phyloP scores from a whole-genome alignment of 2,113 vertebrate species.

The Actenoides lindsayi region DNA sequence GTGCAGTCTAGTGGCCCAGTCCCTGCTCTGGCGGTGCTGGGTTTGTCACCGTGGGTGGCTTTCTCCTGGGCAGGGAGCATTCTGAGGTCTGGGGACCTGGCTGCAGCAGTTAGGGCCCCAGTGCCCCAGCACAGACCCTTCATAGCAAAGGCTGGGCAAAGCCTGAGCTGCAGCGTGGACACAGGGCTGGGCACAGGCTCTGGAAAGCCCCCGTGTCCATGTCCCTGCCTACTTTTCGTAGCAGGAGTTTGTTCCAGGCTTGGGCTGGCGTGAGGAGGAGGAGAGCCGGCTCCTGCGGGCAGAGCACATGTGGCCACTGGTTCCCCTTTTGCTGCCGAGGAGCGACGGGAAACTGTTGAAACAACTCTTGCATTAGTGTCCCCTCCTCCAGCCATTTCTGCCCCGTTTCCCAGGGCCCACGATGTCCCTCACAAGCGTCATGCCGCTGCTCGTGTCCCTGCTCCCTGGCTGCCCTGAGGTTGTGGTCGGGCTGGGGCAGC shows the following conservation, averaged over 20 bases:
- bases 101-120: fast-evolving
- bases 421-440: not conserved
- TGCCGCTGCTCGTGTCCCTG: fast-evolving
- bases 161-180: not conserved
- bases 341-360: not conserved
- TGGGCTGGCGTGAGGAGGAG: not conserved
- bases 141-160: not conserved
- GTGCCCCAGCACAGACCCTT: not conserved
- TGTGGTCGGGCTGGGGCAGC: not conserved
- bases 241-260: not conserved
- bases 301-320: not conserved
- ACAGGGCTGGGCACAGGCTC: not conserved
- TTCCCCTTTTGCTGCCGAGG: conserved; percentile 31
- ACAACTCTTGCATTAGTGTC: not conserved
- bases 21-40: not conserved
- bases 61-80: not conserved
- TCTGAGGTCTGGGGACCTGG: fast-evolving
- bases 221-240: not conserved
- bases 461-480: not conserved
- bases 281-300: not conserved
- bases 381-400: not conserved
- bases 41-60: not conserved
- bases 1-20: not conserved
- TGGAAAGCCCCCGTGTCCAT: not conserved
- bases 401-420: not conserved